Conservation (phyloP, 2,888 invertebrate genomes). For the Steromphala cineraria region DNA sequence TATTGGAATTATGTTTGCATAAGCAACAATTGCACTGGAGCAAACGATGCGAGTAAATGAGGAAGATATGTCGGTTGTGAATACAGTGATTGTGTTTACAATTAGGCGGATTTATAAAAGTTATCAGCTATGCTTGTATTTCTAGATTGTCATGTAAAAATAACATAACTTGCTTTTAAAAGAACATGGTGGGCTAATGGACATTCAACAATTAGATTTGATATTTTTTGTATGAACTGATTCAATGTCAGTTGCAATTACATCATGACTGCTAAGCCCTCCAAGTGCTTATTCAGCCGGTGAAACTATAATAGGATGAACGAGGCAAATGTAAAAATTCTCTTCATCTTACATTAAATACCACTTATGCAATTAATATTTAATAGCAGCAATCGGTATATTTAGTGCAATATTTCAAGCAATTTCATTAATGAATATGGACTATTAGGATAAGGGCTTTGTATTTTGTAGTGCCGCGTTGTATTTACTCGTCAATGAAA, state of each 20-base stretch:
- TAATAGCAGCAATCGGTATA: too few relatives aligned
- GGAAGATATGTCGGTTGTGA: neutral
- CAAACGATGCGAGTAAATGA: neutral
- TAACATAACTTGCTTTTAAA: conserved; percentile 4
- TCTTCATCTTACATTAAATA: too few relatives aligned
- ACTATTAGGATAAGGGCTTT: too few relatives aligned
- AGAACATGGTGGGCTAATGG: conserved; percentile 10
- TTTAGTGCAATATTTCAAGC: too few relatives aligned
- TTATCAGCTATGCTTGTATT: neutral
- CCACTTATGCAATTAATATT: too few relatives aligned
- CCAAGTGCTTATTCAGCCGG: too few relatives aligned
- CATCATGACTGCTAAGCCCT: neutral
- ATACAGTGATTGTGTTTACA: neutral
- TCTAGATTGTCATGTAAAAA: neutral
- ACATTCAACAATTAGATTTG: neutral
- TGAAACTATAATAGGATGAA: too few relatives aligned
- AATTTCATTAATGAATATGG: too few relatives aligned
- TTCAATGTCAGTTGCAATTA: neutral
- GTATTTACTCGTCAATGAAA: too few relatives aligned
- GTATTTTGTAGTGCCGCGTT: too few relatives aligned
- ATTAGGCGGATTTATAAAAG: conserved; percentile 11
- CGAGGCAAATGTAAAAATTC: too few relatives aligned
- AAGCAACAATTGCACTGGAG: neutral
- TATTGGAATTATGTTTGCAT: neutral
- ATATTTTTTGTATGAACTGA: conserved; percentile 1